Percentiles rank a stretch among this genome's conserved stretches.
phyloP scores from a whole-genome alignment of 1,140 invertebrate species.

The Drosophila pachea region DNA sequence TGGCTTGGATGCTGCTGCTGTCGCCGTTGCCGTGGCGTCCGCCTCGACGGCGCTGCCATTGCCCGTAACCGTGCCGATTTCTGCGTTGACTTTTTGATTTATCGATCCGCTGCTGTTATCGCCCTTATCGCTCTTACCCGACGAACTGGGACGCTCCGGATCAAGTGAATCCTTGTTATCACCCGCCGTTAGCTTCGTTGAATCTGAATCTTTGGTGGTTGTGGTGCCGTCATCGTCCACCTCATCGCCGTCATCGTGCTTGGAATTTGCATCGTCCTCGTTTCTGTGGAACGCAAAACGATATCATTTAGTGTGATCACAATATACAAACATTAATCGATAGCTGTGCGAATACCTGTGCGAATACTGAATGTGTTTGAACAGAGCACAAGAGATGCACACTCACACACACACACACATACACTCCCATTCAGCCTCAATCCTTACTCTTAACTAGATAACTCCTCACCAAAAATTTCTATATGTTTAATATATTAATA shows the following conservation, averaged over 20 bases:
- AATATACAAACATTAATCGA: no score
- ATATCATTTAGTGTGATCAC: background rate
- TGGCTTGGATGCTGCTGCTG: constrained; percentile 18
- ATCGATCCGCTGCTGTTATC: constrained; percentile 43
- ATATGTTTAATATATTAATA: no score
- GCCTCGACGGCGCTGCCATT: constrained; percentile 63
- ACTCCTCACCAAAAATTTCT: background rate
- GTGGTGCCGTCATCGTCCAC: constrained; percentile 78
- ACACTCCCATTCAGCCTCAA: background rate
- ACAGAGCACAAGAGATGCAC: background rate
- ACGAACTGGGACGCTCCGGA: constrained; percentile 79
- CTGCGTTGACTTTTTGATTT: constrained; percentile 39
- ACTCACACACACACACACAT: constrained; percentile 22
- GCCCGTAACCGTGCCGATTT: constrained; percentile 49
- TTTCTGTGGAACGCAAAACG: constrained; percentile 49
- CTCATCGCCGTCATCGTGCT: constrained; percentile 78
- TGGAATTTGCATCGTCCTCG: constrained; percentile 78
- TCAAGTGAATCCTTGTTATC: constrained; percentile 76
- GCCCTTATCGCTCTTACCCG: constrained; percentile 78
- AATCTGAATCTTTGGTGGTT: constrained; percentile 78
- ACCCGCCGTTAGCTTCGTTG: constrained; percentile 67
- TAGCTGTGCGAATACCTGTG: no score
- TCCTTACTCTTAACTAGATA: background rate
- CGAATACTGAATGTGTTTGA: no score
- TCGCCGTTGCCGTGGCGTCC: constrained; percentile 35